A percentile compares a stretch with the other conserved stretches of the same genome.
phyloP scores from a whole-genome alignment of 2,113 vertebrate species.

The Merops nubicus region DNA sequence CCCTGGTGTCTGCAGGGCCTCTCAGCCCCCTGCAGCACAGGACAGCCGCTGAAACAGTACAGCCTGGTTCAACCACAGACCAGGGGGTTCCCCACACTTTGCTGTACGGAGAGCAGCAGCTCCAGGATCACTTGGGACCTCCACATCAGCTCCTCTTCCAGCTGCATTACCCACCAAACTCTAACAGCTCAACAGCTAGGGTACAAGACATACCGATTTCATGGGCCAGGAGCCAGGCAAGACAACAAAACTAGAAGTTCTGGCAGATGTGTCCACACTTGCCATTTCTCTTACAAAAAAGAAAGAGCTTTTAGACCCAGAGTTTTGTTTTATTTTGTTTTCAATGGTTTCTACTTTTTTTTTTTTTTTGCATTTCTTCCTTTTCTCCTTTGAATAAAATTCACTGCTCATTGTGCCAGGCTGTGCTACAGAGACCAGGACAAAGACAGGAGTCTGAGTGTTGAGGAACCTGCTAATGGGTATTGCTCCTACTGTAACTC shows the following conservation, averaged over 20 bases:
- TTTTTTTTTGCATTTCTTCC: background rate
- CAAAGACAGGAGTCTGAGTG: fast-evolving
- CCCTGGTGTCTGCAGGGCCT: background rate
- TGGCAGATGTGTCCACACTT: background rate
- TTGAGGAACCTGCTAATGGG: background rate
- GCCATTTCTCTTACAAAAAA: background rate
- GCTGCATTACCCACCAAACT: background rate
- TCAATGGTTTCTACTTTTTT: background rate
- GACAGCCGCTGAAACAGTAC: background rate
- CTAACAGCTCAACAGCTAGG: background rate
- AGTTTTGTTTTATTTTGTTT: no score
- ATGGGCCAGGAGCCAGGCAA: background rate
- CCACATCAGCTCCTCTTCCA: background rate
- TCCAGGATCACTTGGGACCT: background rate
- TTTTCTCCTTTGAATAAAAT: background rate
- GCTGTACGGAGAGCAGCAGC: background rate
- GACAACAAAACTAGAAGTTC: background rate
- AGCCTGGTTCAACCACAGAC: background rate
- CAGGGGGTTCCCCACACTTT: background rate
- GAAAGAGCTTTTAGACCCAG: background rate
- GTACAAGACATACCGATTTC: background rate
- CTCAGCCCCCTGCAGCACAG: background rate
- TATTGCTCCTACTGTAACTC: background rate
- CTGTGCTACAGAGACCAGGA: background rate
- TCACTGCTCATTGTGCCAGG: background rate